Base-by-base conservation (phyloP, 2,113 vertebrate species). In the Symphodus melops region DNA sequence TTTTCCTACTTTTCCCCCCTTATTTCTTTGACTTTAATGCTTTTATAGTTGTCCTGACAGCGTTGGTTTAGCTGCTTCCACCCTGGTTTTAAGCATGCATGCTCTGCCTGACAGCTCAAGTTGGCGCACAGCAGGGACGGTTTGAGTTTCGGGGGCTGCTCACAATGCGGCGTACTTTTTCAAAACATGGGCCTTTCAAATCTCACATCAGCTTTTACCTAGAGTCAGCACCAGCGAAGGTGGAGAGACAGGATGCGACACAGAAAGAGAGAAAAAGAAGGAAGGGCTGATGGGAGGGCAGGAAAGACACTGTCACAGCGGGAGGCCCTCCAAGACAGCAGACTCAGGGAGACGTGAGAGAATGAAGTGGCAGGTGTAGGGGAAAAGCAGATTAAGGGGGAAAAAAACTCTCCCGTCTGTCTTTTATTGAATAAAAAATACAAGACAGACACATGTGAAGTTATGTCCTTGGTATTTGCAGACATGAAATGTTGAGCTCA, bases 401-500 rank as follows among this genome's bases (percentile, higher is more conserved):
- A 19, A 62, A 72, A 65, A 68, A 8, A 23, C 42, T 33, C 44
- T 17, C 3, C 58, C 44, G 13, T 57, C 55, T 49, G 28, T 64
- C 25, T 81, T 68, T 72, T 51, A 41, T 55, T 68, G 16, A 51
- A 55, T 44, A 49, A 53, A 25, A 53, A 57, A 28, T 17, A 44
- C 5, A 14, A 59, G 69, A 39, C 62, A 51, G 21, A 49, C 21
- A 17, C 42, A 17, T 52, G 56, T 49, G 25, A 61, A 14, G 25
- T 33, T 48, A 46, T 72, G 87, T 89, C 88, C 86, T 87, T 84
- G 68, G 65, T 74, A 19, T 68, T 48, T 71, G 60, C 66, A 51
- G 80, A 79, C 63, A 76, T 64, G 65, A 77, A 86, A 81, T 37
- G 52, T 82, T 84, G 62, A 52, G 83, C 84, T 87, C 82, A 88